phyloP scores from a whole-genome alignment of 2,888 invertebrate genomes.

The Drosophila austrosaltans region DNA sequence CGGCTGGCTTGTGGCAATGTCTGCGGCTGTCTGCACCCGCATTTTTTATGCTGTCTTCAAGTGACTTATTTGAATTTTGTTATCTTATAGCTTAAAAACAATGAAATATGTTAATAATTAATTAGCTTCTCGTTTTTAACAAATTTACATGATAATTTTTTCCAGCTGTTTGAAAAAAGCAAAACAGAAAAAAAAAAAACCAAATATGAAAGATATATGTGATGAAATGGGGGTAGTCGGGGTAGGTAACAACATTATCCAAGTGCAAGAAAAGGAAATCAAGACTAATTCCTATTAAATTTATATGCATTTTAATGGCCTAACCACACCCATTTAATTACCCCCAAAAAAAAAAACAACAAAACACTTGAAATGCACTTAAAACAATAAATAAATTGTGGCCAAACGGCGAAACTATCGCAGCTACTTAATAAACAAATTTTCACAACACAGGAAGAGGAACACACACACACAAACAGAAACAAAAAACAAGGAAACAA shows the following conservation, averaged over 20 bases:
- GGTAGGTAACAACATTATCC: constrained; percentile 18
- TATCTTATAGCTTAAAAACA: constrained; percentile 57
- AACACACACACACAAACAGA: constrained; percentile 12
- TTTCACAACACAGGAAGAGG: constrained; percentile 69
- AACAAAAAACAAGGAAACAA: background rate
- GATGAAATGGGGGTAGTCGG: background rate
- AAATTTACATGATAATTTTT: constrained; percentile 64
- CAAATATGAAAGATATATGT: constrained; percentile 34
- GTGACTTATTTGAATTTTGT: constrained; percentile 69
- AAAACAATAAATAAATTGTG: constrained; percentile 71
- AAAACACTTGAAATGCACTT: constrained; percentile 64
- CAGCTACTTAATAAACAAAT: constrained; percentile 81
- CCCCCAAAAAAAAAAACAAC: constrained; percentile 28
- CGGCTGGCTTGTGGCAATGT: constrained; percentile 1
- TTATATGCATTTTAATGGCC: constrained; percentile 57
- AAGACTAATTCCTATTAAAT: constrained; percentile 66
- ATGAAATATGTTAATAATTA: constrained; percentile 77
- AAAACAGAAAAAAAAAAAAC: no score
- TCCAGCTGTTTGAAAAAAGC: constrained; percentile 47
- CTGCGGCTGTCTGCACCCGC: constrained; percentile 5
- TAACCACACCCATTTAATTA: constrained; percentile 77
- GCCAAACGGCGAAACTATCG: constrained; percentile 64
- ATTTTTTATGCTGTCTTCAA: constrained; percentile 40
- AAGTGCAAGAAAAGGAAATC: constrained; percentile 65
- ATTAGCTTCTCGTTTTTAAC: constrained; percentile 55